A percentile compares a stretch with the other conserved stretches of the same genome.
Evolutionary conservation across 37 sponge, comb jelly and placozoan genomes (phyloP).

Genomic region (Theonella swinhoei): DNA sequence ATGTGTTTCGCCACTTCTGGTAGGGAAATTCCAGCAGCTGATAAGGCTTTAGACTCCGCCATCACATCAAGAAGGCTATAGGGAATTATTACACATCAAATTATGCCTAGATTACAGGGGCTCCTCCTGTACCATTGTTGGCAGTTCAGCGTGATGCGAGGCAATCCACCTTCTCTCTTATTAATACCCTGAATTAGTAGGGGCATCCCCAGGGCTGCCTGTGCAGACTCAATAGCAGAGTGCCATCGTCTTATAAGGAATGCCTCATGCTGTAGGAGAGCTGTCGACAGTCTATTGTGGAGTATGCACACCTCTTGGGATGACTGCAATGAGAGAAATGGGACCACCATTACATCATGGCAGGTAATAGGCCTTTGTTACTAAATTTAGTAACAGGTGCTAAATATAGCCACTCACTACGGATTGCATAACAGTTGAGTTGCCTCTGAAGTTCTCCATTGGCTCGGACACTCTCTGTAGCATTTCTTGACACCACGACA

Average conservation of each 20-base stretch:
- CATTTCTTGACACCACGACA: constrained; percentile 81
- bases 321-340: constrained; percentile 75
- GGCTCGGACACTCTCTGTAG: constrained; percentile 74
- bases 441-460: constrained; percentile 78
- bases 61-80: constrained; percentile 55
- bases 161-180: neutral
- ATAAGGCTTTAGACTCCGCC: constrained; percentile 76
- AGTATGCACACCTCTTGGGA: constrained; percentile 67
- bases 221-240: constrained; percentile 17
- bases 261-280: constrained; percentile 78
- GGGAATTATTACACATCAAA: neutral
- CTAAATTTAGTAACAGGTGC: neutral
- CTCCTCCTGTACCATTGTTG: constrained; percentile 11
- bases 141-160: constrained; percentile 35
- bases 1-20: constrained; percentile 61
- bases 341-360: too few species aligned
- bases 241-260: constrained; percentile 77
- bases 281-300: constrained; percentile 80
- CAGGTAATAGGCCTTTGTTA: too few species aligned
- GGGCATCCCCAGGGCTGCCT: constrained; percentile 8
- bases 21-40: constrained; percentile 45
- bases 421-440: constrained; percentile 62
- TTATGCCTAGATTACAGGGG: neutral
- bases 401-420: constrained; percentile 57
- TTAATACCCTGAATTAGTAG: constrained; percentile 29